A percentile compares a stretch with the other conserved stretches of the same genome.
Conservation (phyloP, 2,888 invertebrate species). For the Plagodis pulveraria region DNA sequence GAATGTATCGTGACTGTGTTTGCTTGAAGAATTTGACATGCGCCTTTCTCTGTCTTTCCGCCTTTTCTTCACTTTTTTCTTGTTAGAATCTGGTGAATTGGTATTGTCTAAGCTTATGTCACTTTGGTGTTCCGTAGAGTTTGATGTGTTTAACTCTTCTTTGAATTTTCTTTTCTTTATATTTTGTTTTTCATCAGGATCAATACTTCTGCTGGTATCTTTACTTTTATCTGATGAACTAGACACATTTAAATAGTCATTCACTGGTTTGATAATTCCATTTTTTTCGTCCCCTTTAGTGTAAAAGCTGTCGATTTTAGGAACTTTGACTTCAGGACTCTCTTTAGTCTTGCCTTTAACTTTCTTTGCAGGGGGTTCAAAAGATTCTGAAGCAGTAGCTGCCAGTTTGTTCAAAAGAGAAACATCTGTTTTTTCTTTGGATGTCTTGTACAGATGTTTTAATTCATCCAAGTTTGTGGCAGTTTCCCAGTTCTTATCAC, state of each 20-base stretch:
- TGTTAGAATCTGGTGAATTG: slow-evolving; percentile 1
- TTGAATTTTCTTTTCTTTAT: slow-evolving; percentile 23
- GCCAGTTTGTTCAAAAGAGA: slow-evolving; percentile 80
- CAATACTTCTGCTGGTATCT: not conserved
- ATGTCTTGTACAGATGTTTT: slow-evolving; percentile 87
- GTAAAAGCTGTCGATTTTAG: slow-evolving; percentile 37
- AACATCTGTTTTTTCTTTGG: slow-evolving; percentile 87
- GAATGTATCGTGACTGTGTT: not conserved
- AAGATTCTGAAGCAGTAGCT: slow-evolving; percentile 50
- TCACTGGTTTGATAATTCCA: not conserved
- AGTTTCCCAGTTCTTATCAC: slow-evolving; percentile 93
- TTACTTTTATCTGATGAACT: slow-evolving; percentile 22
- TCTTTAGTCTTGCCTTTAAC: slow-evolving; percentile 39
- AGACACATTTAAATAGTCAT: not conserved
- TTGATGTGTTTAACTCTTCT: slow-evolving; percentile 32
- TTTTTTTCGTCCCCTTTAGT: slow-evolving; percentile 23
- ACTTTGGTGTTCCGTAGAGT: slow-evolving; percentile 26
- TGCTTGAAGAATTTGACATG: not conserved
- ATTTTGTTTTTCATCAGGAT: slow-evolving; percentile 3
- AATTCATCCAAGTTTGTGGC: slow-evolving; percentile 93
- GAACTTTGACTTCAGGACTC: slow-evolving; percentile 45
- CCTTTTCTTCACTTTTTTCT: slow-evolving; percentile 15
- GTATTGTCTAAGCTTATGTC: slow-evolving; percentile 1
- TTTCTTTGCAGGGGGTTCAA: slow-evolving; percentile 59
- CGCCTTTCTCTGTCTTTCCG: slow-evolving; percentile 11